These are phyloP conservation scores for Eristalinus sepulchralis DNA, from an alignment of 2,888 invertebrate species.

Conservation along the genomic window DNA sequence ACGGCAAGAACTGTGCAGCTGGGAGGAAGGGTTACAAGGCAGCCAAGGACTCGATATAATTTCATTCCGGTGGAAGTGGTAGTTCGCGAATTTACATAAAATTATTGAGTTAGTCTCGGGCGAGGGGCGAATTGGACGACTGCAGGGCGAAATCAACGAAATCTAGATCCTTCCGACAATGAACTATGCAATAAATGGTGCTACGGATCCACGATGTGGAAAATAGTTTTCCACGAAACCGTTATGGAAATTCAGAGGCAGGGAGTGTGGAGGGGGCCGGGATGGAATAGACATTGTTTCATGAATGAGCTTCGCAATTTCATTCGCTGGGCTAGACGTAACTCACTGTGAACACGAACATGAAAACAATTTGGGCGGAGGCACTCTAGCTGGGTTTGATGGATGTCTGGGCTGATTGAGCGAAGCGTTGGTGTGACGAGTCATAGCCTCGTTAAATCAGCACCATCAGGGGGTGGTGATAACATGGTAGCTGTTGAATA, in stretches of 20 bases:
- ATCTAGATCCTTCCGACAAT: constrained; percentile 27
- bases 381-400: too few relatives aligned
- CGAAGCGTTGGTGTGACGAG: neutral
- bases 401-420: neutral
- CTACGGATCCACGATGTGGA: constrained; percentile 49
- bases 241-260: constrained; percentile 31
- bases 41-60: constrained; percentile 17
- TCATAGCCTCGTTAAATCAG: neutral
- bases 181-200: constrained; percentile 49
- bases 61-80: constrained; percentile 16
- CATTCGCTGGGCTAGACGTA: neutral
- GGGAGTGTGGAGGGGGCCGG: neutral
- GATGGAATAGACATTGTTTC: neutral
- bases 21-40: neutral
- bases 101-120: constrained; percentile 14
- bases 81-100: constrained; percentile 46
- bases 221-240: constrained; percentile 40
- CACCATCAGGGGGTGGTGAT: neutral
- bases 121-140: neutral
- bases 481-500: neutral
- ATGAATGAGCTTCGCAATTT: neutral
- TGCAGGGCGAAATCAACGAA: neutral
- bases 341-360: neutral
- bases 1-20: neutral
- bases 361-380: too few relatives aligned